These are phyloP conservation scores for Mycalesis mineus DNA, from an alignment of 2,888 invertebrate genomes.

Conservation along the genomic window DNA sequence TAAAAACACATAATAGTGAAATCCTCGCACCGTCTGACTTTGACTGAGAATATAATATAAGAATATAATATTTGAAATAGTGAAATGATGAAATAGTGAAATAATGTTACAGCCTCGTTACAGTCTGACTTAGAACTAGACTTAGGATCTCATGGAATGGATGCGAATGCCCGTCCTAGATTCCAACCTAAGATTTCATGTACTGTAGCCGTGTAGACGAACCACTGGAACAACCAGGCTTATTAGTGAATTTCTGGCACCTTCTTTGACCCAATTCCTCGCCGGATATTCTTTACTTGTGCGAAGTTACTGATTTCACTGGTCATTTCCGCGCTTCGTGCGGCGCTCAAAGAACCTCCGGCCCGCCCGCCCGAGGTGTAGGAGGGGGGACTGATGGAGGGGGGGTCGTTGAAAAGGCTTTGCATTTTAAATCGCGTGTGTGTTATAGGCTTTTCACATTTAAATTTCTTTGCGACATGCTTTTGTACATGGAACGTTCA, in stretches of 20 bases:
- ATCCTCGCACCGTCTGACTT: no score
- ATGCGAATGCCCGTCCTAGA: no score
- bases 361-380: slow-evolving; percentile 41
- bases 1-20: no score
- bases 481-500: not conserved
- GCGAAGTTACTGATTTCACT: slow-evolving; percentile 53
- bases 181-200: no score
- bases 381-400: slow-evolving; percentile 46
- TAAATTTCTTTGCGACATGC: slow-evolving; percentile 26
- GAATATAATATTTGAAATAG: no score
- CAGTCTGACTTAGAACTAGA: no score
- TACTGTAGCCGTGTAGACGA: no score
- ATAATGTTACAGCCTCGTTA: no score
- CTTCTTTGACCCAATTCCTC: slow-evolving; percentile 39
- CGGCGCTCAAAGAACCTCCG: slow-evolving; percentile 45
- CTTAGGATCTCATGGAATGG: no score
- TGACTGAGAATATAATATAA: no score
- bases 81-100: no score
- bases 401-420: slow-evolving; percentile 60
- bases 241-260: slow-evolving; percentile 32
- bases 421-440: slow-evolving; percentile 56
- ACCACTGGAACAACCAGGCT: no score
- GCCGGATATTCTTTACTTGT: slow-evolving; percentile 42
- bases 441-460: slow-evolving; percentile 45
- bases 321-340: slow-evolving; percentile 60